phyloP scores from a whole-genome alignment of 2,888 invertebrate species.

The Liopterus haemorrhoidalis region DNA sequence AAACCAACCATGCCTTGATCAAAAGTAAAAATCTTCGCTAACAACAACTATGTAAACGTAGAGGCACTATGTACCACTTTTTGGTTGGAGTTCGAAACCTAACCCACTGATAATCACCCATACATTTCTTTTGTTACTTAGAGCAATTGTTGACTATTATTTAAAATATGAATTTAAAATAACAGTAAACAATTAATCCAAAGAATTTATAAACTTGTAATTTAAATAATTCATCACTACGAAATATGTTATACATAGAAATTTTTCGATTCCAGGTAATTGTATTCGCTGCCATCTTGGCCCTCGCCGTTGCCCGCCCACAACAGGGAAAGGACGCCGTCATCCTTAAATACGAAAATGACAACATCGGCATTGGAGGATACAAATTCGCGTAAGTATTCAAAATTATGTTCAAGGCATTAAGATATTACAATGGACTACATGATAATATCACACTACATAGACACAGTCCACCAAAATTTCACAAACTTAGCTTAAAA shows the following conservation, averaged over 20 bases:
- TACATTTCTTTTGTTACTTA: no score
- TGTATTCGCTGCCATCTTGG: constrained; percentile 35
- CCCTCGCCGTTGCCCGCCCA: constrained; percentile 36
- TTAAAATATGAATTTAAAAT: not conserved
- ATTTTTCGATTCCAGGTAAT: constrained; percentile 35
- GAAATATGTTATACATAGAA: not conserved
- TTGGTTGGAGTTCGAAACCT: no score
- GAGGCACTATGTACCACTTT: no score
- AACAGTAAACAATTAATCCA: not conserved
- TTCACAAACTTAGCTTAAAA: no score
- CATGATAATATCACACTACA: no score
- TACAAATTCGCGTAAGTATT: constrained; percentile 39
- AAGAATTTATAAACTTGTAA: not conserved
- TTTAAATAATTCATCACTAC: not conserved
- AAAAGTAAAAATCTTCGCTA: no score
- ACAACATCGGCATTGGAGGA: constrained; percentile 51
- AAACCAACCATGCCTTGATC: no score
- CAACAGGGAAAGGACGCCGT: constrained; percentile 50
- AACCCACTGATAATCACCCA: no score
- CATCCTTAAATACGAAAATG: constrained; percentile 55
- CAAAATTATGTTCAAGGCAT: no score
- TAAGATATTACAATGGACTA: no score
- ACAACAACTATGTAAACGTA: no score
- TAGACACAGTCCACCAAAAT: no score
- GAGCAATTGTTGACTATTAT: not conserved